Evolutionary conservation across 2,888 invertebrate genomes (phyloP).

Genomic region (Leptopilina myrica): DNA sequence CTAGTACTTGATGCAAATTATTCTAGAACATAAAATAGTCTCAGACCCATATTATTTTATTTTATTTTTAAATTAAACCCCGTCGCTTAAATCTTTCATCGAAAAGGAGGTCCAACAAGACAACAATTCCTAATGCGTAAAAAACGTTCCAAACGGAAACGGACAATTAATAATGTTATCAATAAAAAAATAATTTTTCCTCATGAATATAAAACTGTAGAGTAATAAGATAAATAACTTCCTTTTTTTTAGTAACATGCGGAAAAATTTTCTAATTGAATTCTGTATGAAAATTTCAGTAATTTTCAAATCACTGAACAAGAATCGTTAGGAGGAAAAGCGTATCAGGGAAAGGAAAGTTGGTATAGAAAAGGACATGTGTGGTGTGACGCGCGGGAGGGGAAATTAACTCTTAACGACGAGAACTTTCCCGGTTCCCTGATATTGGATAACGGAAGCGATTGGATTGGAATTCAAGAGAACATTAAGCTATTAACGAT

Average conservation of each 20-base stretch:
- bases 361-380: not conserved
- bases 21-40: not conserved
- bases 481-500: constrained; percentile 41
- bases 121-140: too few species aligned
- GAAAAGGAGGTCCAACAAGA: too few species aligned
- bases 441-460: constrained; percentile 35
- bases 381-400: not conserved
- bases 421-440: constrained; percentile 26
- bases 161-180: too few species aligned
- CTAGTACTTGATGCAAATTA: constrained; percentile 5
- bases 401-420: constrained; percentile 30
- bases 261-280: not conserved
- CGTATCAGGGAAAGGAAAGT: constrained; percentile 26
- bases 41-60: too few species aligned
- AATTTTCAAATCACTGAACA: constrained; percentile 13
- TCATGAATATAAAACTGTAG: too few species aligned
- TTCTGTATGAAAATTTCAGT: not conserved
- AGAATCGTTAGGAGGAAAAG: not conserved
- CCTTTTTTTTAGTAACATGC: too few species aligned
- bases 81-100: too few species aligned
- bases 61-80: too few species aligned
- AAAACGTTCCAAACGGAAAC: too few species aligned
- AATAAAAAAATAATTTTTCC: too few species aligned
- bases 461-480: constrained; percentile 36
- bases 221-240: too few species aligned